Evolutionary conservation across 2,888 invertebrate genomes (phyloP).

Genomic region (Sympetrum striolatum): DNA sequence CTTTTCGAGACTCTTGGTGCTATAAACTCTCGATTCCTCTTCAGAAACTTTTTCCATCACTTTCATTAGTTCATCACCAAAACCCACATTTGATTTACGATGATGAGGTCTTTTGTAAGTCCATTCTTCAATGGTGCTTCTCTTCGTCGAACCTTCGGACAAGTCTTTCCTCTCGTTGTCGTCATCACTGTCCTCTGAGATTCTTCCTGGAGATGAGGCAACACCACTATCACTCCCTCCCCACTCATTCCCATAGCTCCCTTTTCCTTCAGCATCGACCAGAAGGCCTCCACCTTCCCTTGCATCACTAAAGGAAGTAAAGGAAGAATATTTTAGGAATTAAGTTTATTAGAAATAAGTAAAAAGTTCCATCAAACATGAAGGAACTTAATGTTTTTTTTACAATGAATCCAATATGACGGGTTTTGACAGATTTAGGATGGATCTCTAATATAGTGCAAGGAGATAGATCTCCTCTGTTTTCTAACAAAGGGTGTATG

Average conservation of each 20-base stretch:
- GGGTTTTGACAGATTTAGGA: no score
- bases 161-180: not conserved
- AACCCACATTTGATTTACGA: not conserved
- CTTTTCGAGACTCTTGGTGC: not conserved
- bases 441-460: no score
- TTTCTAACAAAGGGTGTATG: no score
- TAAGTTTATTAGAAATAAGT: not conserved
- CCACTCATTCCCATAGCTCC: not conserved
- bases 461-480: no score
- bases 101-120: not conserved
- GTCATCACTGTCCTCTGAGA: not conserved
- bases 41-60: not conserved
- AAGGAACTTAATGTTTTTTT: no score
- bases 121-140: not conserved
- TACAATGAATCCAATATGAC: no score
- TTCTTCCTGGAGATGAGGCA: not conserved
- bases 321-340: not conserved
- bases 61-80: not conserved
- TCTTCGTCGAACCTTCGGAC: not conserved
- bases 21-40: not conserved
- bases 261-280: not conserved
- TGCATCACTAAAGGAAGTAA: not conserved
- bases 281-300: not conserved
- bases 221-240: not conserved
- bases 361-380: no score